Evolutionary conservation across 2,797 vertebrate genomes (phyloP).

Genomic region (Tokudaia tokunoshimensis): DNA sequence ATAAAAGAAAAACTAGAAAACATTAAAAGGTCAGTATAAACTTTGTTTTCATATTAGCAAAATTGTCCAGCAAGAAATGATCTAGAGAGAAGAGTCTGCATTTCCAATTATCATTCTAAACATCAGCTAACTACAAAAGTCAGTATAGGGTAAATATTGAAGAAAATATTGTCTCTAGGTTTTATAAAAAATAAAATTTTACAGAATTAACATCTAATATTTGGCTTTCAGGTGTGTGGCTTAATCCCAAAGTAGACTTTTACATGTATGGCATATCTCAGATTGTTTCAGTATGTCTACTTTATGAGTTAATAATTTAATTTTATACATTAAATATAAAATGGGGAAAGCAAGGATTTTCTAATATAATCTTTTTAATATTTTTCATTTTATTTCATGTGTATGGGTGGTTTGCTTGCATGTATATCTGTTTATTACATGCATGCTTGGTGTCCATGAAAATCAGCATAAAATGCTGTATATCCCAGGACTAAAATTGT

Average conservation of each 20-base stretch:
- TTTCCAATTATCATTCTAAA: background rate
- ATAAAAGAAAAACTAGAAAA: background rate
- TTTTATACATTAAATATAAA: background rate
- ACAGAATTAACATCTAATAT: constrained; percentile 15
- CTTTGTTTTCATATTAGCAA: background rate
- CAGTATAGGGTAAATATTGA: background rate
- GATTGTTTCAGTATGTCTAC: background rate
- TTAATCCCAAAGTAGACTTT: background rate
- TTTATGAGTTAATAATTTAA: background rate
- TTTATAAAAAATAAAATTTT: constrained; percentile 30
- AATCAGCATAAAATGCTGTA: background rate
- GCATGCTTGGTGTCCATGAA: background rate
- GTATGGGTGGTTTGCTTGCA: background rate
- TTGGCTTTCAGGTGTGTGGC: constrained; percentile 1
- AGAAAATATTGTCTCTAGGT: background rate
- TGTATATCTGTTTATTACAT: background rate
- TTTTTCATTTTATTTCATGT: background rate
- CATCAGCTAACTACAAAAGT: background rate
- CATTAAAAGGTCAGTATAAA: background rate
- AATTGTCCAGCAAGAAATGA: background rate
- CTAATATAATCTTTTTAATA: background rate
- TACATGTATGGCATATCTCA: background rate
- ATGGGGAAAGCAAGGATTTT: background rate
- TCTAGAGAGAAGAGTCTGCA: background rate
- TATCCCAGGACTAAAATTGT: background rate